phyloP scores from a whole-genome alignment of 2,113 vertebrate species.

The Hylia prasina region DNA sequence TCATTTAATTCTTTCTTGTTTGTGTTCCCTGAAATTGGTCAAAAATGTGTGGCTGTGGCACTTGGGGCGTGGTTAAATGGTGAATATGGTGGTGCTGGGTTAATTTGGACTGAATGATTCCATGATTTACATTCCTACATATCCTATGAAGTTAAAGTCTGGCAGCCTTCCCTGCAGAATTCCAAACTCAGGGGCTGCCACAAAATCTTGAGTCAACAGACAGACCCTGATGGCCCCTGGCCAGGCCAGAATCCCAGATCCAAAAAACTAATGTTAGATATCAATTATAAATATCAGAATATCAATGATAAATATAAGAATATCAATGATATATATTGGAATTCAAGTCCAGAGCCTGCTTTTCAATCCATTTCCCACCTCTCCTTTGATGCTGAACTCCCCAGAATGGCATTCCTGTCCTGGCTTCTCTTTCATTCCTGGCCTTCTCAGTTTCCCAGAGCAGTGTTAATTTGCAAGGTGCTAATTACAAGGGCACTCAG shows the following conservation, averaged over 20 bases:
- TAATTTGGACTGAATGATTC: not conserved
- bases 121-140: not conserved
- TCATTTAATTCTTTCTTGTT: not conserved
- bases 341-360: not conserved
- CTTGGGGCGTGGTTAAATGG: not conserved
- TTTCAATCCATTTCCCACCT: not conserved
- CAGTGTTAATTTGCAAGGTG: not conserved
- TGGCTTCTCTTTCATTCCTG: not conserved
- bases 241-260: not conserved
- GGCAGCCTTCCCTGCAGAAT: not conserved
- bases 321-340: not conserved
- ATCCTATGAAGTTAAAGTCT: not conserved
- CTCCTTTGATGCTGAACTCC: not conserved
- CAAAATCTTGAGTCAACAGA: not conserved
- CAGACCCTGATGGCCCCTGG: not conserved
- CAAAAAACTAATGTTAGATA: not conserved
- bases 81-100: not conserved
- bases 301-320: not conserved
- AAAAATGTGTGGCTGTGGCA: not conserved
- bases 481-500: constrained; percentile 9
- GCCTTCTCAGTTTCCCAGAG: constrained; percentile 16
- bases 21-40: not conserved
- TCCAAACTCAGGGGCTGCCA: not conserved
- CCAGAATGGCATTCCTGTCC: not conserved
- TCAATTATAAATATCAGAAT: not conserved